These are phyloP conservation scores for Anolis apletophallus DNA, from an alignment of 2,797 vertebrate genomes.

Conservation along the genomic window DNA sequence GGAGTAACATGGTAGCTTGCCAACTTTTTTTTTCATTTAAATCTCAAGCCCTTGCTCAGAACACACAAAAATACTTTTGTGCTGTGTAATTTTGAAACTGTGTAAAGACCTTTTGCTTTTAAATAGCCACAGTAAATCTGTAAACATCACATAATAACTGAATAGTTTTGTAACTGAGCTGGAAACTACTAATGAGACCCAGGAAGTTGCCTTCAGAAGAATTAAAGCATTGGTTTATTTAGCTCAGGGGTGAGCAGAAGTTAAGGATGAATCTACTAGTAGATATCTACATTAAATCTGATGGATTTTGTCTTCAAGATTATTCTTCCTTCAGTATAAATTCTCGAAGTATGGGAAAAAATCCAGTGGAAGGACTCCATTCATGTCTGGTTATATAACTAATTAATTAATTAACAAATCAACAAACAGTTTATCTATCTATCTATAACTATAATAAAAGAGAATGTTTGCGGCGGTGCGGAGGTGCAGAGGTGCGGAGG, in stretches of 20 bases:
- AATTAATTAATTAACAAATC: no score
- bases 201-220: neutral
- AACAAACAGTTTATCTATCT: no score
- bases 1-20: conserved; percentile 17
- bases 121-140: neutral
- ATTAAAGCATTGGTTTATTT: neutral
- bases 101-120: neutral
- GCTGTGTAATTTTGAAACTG: conserved; percentile 10
- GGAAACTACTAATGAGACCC: neutral
- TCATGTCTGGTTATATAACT: no score
- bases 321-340: no score
- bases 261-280: no score
- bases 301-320: no score
- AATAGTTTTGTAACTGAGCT: neutral
- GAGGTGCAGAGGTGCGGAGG: no score
- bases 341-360: no score
- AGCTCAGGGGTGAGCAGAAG: neutral
- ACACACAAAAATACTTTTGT: neutral
- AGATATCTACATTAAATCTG: no score
- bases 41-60: neutral
- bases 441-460: no score
- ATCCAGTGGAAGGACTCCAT: no score
- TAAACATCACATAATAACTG: neutral
- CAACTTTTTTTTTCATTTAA: conserved; percentile 34
- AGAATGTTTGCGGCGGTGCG: no score